These are phyloP conservation scores for Lordiphosa stackelbergi DNA, from an alignment of 1,140 invertebrate species.

Conservation along the genomic window DNA sequence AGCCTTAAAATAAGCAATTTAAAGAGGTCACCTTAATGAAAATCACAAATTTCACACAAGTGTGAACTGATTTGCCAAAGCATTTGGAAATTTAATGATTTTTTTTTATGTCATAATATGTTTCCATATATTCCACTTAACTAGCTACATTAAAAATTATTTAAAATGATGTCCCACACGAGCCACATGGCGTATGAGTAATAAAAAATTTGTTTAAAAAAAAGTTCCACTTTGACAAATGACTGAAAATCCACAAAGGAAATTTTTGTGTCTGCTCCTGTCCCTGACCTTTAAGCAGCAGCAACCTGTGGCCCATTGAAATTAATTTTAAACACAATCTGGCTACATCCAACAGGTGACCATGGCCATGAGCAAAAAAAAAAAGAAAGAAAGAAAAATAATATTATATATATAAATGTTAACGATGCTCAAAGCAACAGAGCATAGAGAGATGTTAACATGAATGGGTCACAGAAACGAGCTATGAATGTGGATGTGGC, in stretches of 20 bases:
- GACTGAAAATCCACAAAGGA: constrained; percentile 8
- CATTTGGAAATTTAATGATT: constrained; percentile 1
- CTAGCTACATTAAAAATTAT: constrained; percentile 40
- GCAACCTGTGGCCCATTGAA: constrained; percentile 41
- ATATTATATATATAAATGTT: constrained; percentile 9
- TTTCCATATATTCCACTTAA: background rate
- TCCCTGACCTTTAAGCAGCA: constrained; percentile 23
- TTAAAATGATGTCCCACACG: constrained; percentile 22
- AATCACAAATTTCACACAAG: background rate
- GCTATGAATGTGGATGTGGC: no score
- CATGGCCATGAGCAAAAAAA: constrained; percentile 54
- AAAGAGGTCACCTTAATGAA: no score
- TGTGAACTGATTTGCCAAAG: constrained; percentile 13
- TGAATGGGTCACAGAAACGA: no score
- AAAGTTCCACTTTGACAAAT: constrained; percentile 15
- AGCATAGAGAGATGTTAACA: constrained; percentile 6
- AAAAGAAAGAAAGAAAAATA: constrained; percentile 11
- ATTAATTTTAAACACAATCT: constrained; percentile 56
- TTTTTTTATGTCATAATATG: constrained; percentile 8
- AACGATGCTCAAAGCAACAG: constrained; percentile 12
- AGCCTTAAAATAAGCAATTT: no score
- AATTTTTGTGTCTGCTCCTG: background rate
- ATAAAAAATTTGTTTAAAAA: constrained; percentile 45
- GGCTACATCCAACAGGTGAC: constrained; percentile 55
- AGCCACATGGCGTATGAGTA: background rate